Evolutionary conservation across 2,888 invertebrate genomes (phyloP).

Genomic region (Drosophila parthenogenetica): DNA sequence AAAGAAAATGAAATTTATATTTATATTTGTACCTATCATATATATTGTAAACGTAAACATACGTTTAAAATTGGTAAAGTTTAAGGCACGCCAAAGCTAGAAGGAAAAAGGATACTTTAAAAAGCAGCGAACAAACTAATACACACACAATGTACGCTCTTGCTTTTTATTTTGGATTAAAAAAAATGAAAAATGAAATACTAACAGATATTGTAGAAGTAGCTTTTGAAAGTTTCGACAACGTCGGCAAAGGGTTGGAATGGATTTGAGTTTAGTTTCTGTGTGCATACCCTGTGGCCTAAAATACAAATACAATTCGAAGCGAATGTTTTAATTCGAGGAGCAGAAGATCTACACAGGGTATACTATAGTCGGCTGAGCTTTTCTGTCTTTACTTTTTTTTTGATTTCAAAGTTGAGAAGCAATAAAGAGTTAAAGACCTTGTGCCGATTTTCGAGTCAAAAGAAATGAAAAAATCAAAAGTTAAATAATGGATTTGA

Average conservation of each 20-base stretch:
- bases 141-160: conserved; percentile 41
- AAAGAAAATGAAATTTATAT: conserved; percentile 21
- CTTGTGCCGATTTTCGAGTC: conserved; percentile 58
- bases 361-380: neutral
- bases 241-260: conserved; percentile 62
- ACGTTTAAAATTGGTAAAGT: conserved; percentile 49
- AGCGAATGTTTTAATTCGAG: too few species aligned
- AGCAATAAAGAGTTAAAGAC: conserved; percentile 19
- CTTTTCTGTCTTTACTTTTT: conserved; percentile 14
- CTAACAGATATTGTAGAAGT: conserved; percentile 36
- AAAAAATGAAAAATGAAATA: conserved; percentile 58
- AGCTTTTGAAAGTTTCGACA: conserved; percentile 65
- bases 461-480: conserved; percentile 32
- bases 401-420: neutral
- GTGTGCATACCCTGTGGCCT: too few species aligned
- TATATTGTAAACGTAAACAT: conserved; percentile 25
- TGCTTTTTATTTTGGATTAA: conserved; percentile 29
- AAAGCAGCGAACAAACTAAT: conserved; percentile 37
- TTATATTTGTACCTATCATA: conserved; percentile 58
- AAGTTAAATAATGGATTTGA: conserved; percentile 46
- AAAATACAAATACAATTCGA: too few species aligned
- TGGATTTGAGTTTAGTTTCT: conserved; percentile 1
- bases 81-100: conserved; percentile 45
- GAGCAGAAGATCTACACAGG: too few species aligned
- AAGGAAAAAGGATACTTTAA: conserved; percentile 22